phyloP scores from a whole-genome alignment of 2,113 vertebrate genomes.

The Cyprinus carpio region DNA sequence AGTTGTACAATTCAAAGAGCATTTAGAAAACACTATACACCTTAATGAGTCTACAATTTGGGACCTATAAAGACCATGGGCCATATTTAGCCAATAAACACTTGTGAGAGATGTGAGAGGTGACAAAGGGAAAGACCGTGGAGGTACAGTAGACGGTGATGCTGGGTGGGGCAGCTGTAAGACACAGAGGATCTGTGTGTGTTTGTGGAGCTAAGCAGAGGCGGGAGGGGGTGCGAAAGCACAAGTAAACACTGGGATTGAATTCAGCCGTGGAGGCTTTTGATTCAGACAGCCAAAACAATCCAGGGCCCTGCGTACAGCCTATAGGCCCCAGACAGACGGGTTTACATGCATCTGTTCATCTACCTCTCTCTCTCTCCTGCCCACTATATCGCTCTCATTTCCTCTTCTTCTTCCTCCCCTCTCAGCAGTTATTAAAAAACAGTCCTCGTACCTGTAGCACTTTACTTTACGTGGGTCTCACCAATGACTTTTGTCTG shows the following conservation, averaged over 20 bases:
- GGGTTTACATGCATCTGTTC: conserved; percentile 28
- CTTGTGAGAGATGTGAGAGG: neutral
- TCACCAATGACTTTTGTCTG: neutral
- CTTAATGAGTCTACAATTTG: neutral
- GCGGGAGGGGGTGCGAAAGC: conserved; percentile 28
- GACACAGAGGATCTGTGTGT: conserved; percentile 52
- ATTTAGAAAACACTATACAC: neutral
- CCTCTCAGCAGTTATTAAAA: neutral
- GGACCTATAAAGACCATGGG: neutral
- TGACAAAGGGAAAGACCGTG: neutral
- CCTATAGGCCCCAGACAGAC: conserved; percentile 23
- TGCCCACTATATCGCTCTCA: neutral
- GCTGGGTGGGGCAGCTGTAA: conserved; percentile 45
- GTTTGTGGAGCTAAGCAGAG: conserved; percentile 27
- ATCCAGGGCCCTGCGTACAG: neutral
- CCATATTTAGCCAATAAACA: neutral
- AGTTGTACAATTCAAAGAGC: too few relatives aligned
- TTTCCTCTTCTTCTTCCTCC: neutral
- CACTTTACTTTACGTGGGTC: neutral
- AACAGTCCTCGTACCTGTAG: neutral
- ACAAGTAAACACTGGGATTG: conserved; percentile 49
- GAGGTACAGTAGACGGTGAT: neutral
- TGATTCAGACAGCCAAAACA: conserved; percentile 52
- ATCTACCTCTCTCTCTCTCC: neutral
- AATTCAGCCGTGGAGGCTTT: conserved; percentile 42